Evolutionary conservation across 2,113 vertebrate species (phyloP).

Genomic region (Elanoides forficatus): DNA sequence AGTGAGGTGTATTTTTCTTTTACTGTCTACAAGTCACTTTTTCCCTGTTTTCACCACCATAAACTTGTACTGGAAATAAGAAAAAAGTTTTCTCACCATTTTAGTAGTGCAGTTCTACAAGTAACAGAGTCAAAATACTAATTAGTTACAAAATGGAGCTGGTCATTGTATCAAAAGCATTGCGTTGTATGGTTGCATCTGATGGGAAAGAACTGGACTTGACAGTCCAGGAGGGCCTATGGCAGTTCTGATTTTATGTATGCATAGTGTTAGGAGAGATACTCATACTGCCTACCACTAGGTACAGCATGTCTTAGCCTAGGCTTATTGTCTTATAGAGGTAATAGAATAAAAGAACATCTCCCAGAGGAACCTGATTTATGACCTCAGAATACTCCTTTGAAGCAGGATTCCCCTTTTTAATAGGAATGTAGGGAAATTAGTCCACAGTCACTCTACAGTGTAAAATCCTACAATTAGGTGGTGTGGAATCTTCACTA

Average conservation of each 20-base stretch:
- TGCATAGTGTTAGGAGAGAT: neutral
- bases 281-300: neutral
- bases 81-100: neutral
- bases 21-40: neutral
- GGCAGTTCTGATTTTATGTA: neutral
- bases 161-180: neutral
- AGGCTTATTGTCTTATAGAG: neutral
- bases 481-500: neutral
- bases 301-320: neutral
- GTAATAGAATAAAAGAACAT: neutral
- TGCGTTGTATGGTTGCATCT: neutral
- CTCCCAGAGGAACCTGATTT: neutral
- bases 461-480: neutral
- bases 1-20: neutral
- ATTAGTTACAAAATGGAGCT: neutral
- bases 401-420: neutral
- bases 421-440: neutral
- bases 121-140: neutral
- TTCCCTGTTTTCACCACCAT: neutral
- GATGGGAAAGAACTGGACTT: neutral
- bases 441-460: neutral
- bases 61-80: neutral
- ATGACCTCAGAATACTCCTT: neutral
- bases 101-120: neutral
- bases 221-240: neutral